phyloP scores from a whole-genome alignment of 2,888 invertebrate genomes.

The Steinernema carpocapsae region DNA sequence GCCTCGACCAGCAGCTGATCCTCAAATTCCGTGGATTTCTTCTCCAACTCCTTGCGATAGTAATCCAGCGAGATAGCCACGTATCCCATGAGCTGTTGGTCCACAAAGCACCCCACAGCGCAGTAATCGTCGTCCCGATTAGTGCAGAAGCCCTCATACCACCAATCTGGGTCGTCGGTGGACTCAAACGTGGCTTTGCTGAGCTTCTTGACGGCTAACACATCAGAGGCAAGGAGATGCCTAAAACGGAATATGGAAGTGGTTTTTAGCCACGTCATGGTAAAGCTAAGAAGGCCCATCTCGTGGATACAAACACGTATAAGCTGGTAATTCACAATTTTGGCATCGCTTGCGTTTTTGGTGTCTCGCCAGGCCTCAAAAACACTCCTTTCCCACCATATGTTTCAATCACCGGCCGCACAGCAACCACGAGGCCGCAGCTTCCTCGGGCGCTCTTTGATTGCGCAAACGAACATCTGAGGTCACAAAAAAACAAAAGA shows the following conservation, averaged over 20 bases:
- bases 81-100: not conserved
- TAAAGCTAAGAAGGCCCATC: not conserved
- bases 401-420: not conserved
- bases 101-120: not conserved
- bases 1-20: not conserved
- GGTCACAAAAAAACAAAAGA: not conserved
- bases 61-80: not conserved
- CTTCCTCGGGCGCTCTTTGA: not conserved
- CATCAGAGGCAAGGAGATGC: not conserved
- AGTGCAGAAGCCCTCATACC: not conserved
- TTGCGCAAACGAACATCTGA: not conserved
- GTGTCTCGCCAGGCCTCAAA: too few relatives aligned
- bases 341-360: too few relatives aligned
- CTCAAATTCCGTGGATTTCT: not conserved
- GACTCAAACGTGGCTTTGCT: not conserved
- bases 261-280: not conserved
- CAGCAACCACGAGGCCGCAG: not conserved
- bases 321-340: too few relatives aligned
- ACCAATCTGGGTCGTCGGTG: not conserved
- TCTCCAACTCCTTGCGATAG: not conserved
- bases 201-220: not conserved
- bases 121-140: not conserved
- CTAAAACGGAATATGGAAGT: not conserved
- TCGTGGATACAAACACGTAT: too few relatives aligned
- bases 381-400: too few relatives aligned